Conservation (phyloP, 2,797 vertebrate species). For the Cyclura pinguis region DNA sequence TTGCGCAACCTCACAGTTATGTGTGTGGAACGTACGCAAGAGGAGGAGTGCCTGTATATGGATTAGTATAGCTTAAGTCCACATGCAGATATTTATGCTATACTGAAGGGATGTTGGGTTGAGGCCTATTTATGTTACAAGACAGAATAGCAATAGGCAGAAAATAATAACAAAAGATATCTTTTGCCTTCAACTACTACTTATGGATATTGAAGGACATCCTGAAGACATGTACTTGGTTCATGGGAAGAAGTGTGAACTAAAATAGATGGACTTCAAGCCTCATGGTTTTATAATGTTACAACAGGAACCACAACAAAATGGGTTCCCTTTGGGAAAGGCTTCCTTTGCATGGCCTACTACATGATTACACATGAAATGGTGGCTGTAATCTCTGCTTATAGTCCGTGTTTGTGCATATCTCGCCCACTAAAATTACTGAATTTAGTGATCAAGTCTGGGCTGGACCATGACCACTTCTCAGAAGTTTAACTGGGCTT, state of each 20-base stretch:
- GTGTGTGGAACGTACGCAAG: no score
- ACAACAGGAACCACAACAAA: not conserved
- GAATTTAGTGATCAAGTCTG: not conserved
- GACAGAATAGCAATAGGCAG: not conserved
- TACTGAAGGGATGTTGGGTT: no score
- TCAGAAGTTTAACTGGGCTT: no score
- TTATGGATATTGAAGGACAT: not conserved
- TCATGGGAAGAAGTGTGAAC: not conserved
- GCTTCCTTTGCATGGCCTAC: not conserved
- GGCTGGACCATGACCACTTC: not conserved
- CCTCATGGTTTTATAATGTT: not conserved
- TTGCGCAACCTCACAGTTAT: no score
- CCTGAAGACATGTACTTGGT: not conserved
- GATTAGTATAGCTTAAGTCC: no score
- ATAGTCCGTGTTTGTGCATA: not conserved
- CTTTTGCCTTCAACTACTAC: not conserved
- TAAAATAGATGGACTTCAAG: not conserved
- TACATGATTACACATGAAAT: not conserved
- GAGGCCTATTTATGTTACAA: no score
- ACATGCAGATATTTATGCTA: no score
- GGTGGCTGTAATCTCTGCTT: not conserved
- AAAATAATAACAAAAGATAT: no score
- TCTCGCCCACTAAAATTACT: not conserved
- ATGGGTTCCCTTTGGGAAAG: not conserved
- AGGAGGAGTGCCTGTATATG: no score